Evolutionary conservation across 2,113 vertebrate genomes (phyloP).

Genomic region (human (Homo sapiens)): GRCh38 chr2:72182501-72183000

Average conservation of each 20-base stretch:
- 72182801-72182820: conserved; percentile 58
- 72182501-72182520: neutral
- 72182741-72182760: conserved; percentile 25
- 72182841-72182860: conserved; percentile 72
- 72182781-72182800: conserved; percentile 5
- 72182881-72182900: conserved; percentile 84
- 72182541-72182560: neutral
- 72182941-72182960: conserved; percentile 75
- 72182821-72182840: conserved; percentile 61
- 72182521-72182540: neutral
- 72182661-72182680: conserved; percentile 34
- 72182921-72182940: conserved; percentile 78
- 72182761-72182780: conserved; percentile 71
- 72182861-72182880: conserved; percentile 75
- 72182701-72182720: conserved; percentile 52
- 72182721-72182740: conserved; percentile 1
- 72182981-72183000: neutral
- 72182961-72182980: neutral
- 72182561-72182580: neutral
- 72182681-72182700: conserved; percentile 60
- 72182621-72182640: conserved; percentile 10
- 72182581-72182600: neutral
- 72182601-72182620: neutral
- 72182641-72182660: neutral
- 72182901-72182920: conserved; percentile 81